Evolutionary conservation across 2,113 vertebrate species (phyloP).

Genomic region (Nothoprocta perdicaria): DNA sequence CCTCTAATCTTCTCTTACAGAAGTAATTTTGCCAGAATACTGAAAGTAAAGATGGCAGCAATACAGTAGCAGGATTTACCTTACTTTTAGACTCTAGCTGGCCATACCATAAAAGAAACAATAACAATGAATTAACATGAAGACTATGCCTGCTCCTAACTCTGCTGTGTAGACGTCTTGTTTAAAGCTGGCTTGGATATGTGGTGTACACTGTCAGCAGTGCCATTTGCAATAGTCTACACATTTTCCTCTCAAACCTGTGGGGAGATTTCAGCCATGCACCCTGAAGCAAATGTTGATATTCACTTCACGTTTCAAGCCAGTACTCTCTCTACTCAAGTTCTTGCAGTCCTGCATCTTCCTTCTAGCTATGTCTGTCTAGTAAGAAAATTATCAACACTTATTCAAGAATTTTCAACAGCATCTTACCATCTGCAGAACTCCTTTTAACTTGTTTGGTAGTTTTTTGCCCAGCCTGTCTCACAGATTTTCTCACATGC

Average conservation of each 20-base stretch:
- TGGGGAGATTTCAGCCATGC: not conserved
- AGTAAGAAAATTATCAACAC: conserved; percentile 8
- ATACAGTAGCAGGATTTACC: not conserved
- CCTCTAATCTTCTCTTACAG: conserved; percentile 34
- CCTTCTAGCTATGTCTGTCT: not conserved
- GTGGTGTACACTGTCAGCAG: not conserved
- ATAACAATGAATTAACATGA: not conserved
- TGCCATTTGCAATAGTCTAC: conserved; percentile 31
- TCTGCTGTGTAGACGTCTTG: not conserved
- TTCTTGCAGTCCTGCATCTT: not conserved
- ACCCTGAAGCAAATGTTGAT: not conserved
- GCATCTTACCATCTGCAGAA: not conserved
- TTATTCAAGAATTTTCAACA: not conserved
- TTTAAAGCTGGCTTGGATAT: conserved; percentile 10
- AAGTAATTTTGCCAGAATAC: not conserved
- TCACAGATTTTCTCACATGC: not conserved
- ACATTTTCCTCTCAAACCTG: not conserved
- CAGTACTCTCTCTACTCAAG: not conserved
- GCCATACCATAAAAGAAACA: not conserved
- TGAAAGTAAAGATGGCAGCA: not conserved
- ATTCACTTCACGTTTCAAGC: not conserved
- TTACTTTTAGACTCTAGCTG: not conserved
- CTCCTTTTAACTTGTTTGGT: not conserved
- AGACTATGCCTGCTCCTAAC: not conserved
- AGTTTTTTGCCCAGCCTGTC: not conserved